Base-by-base conservation (phyloP, 2,888 invertebrate genomes). In the Erynnis tages region DNA sequence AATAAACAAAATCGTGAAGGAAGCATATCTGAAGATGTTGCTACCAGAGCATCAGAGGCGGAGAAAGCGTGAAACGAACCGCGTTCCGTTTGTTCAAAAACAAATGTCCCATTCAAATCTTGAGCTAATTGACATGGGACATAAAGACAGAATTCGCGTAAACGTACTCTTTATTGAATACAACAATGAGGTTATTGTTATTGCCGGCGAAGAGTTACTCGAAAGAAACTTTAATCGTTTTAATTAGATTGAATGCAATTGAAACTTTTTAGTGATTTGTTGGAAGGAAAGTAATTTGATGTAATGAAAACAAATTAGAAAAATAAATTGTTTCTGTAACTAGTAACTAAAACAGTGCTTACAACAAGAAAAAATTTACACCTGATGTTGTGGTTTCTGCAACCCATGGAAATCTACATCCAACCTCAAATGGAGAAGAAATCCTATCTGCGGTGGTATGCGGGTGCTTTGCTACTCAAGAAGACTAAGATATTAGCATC, bases 31-130 rank as follows among this genome's bases (percentile, higher is more conserved):
- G 35, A 35, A 34, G 34, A 46, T 25, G 25, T 23, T n/a, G 32
- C 19, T 17, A 38, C 38, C 38, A 23, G 38, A 30, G 30, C 32
- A 34, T 14, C 54, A 29, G 53, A 57, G 62, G 54, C 47, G 67
- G 80, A 71, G 82, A 82, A 80, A 82, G 82, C 81, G 81, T 81
- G 73, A 78, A 76, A 75, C 67, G 58, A 64, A 57, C 55, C 58
- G 58, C 59, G 50, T 50, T 56, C 55, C 40, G 59, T 54, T 48
- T 55, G 43, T 49, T 48, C 50, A 54, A 60, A 59, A 59, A 62
- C 66, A 67, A 62, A 63, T 69, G 67, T 67, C 65, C 7, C 64
- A 69, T 69, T 71, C 57, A 67, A 71, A 71, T 64, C 62, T 70
- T 63, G 54, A 60, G 55, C 63, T 77, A 77, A 79, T 78, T 77